These are phyloP conservation scores for Tiphia femorata DNA, from an alignment of 2,888 invertebrate species.

Conservation along the genomic window DNA sequence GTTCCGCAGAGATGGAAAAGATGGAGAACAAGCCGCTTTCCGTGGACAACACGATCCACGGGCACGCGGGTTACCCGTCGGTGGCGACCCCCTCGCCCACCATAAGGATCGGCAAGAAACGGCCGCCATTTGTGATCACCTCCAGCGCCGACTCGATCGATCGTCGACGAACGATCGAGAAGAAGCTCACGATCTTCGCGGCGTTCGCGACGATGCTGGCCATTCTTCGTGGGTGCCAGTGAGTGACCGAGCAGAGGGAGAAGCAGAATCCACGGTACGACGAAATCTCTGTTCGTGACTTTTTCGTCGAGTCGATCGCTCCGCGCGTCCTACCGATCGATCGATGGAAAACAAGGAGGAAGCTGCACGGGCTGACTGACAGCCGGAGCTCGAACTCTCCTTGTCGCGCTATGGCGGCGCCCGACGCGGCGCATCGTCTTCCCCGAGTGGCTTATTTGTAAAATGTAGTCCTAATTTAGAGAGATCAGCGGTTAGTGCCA, in stretches of 20 bases:
- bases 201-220: not conserved
- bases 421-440: slow-evolving; percentile 39
- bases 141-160: slow-evolving; percentile 23
- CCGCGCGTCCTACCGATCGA: no score
- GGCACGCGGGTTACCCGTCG: slow-evolving; percentile 54
- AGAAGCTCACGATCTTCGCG: not conserved
- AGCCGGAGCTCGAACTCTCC: not conserved
- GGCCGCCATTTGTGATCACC: slow-evolving; percentile 32
- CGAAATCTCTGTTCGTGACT: not conserved
- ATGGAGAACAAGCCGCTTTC: slow-evolving; percentile 52
- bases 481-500: no score
- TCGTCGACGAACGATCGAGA: no score
- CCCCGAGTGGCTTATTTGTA: slow-evolving; percentile 44
- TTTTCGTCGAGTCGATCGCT: not conserved
- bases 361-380: not conserved
- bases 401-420: no score
- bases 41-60: slow-evolving; percentile 61
- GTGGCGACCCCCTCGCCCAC: slow-evolving; percentile 48
- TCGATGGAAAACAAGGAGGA: not conserved
- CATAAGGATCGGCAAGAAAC: slow-evolving; percentile 52
- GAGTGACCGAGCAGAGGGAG: no score
- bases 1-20: slow-evolving; percentile 55
- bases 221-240: slow-evolving; percentile 2
- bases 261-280: not conserved
- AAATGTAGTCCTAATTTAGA: slow-evolving; percentile 29